Conservation (phyloP, 2,113 vertebrate species). For the Cephalophus harveyi region DNA sequence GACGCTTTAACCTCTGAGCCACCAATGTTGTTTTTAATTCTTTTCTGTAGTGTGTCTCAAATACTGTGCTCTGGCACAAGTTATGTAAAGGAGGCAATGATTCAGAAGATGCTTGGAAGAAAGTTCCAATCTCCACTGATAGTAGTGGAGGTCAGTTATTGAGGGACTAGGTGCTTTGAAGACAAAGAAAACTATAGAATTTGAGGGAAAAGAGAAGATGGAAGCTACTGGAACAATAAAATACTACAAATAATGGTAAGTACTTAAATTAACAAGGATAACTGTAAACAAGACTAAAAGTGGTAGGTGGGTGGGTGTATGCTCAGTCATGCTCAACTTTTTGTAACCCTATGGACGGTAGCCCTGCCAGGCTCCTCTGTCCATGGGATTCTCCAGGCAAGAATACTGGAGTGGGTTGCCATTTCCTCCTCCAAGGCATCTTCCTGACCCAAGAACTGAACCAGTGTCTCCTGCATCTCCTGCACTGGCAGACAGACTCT, state of each 20-base stretch:
- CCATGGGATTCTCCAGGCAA: background rate
- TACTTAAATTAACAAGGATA: background rate
- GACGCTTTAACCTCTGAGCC: no score
- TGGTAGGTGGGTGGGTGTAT: background rate
- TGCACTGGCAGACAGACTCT: background rate
- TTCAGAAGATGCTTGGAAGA: background rate
- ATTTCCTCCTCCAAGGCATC: background rate
- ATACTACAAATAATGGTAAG: background rate
- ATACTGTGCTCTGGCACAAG: background rate
- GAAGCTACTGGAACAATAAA: background rate
- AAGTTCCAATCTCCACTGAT: background rate
- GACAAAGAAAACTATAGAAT: background rate
- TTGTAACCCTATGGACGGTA: background rate
- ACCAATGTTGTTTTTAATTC: background rate
- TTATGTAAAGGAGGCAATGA: background rate
- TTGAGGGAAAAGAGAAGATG: background rate
- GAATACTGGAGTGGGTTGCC: background rate
- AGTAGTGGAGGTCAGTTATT: background rate
- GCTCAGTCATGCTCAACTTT: background rate
- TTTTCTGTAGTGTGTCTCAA: background rate
- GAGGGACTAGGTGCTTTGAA: background rate
- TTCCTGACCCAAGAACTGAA: background rate
- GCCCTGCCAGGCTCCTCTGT: background rate
- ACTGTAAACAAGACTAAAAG: background rate
- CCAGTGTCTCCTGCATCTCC: background rate